Conservation (phyloP, 35 echinoderm and acorn worm genomes). For the Lytechinus pictus region DNA sequence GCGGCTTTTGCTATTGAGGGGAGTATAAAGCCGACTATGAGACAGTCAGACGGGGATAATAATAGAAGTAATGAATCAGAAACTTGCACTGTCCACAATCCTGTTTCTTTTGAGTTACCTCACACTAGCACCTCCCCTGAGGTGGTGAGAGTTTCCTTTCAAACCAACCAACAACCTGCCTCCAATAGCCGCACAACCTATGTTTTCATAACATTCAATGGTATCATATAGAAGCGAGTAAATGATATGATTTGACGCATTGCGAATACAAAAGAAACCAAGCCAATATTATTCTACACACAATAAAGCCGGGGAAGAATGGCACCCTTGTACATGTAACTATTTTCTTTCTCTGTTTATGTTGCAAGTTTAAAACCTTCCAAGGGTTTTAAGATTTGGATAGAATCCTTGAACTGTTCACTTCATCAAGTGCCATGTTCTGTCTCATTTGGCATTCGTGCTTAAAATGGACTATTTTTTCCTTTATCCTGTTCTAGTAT, state of each 20-base stretch:
- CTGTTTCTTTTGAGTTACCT: slow-evolving; percentile 26
- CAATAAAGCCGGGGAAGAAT: background rate
- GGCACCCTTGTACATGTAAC: background rate
- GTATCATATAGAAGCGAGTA: slow-evolving; percentile 23
- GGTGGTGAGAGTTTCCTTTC: background rate
- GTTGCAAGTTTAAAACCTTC: background rate
- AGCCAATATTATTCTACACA: slow-evolving; percentile 20
- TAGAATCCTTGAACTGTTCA: background rate
- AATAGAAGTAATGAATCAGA: slow-evolving; percentile 46
- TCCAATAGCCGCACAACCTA: background rate
- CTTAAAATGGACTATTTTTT: background rate
- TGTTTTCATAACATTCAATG: slow-evolving; percentile 39
- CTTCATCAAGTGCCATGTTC: background rate
- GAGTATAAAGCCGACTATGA: background rate
- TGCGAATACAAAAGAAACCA: slow-evolving; percentile 26
- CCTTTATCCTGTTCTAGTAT: background rate
- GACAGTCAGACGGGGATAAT: slow-evolving; percentile 33
- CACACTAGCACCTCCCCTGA: background rate
- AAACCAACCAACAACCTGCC: background rate
- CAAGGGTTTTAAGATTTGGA: background rate
- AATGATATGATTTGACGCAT: slow-evolving; percentile 48
- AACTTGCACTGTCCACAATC: slow-evolving; percentile 12
- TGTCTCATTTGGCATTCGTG: background rate
- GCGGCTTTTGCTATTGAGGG: background rate
- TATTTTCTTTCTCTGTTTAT: background rate